phyloP scores from a whole-genome alignment of 2,888 invertebrate genomes.

The Pyrocoelia pectoralis region DNA sequence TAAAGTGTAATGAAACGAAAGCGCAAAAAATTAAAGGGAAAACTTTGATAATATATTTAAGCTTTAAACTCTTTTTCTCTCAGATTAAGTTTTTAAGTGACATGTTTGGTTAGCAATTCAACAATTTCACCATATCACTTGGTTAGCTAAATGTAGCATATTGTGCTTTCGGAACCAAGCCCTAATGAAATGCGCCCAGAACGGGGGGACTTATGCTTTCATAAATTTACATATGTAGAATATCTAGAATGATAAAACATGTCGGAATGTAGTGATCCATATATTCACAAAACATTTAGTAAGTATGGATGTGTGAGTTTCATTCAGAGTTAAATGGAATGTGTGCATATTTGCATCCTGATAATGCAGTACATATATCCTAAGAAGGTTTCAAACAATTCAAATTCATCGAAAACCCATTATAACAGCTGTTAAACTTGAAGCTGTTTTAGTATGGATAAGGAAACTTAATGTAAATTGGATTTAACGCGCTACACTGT shows the following conservation, averaged over 20 bases:
- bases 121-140: conserved; percentile 14
- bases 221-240: conserved; percentile 42
- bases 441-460: neutral
- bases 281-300: conserved; percentile 41
- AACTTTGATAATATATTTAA: neutral
- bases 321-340: conserved; percentile 23
- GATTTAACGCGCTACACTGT: neutral
- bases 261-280: conserved; percentile 37
- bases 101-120: neutral
- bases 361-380: neutral
- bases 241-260: conserved; percentile 41
- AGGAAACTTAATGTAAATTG: neutral
- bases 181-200: conserved; percentile 29
- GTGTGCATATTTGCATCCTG: neutral
- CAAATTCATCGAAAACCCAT: neutral
- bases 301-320: conserved; percentile 21
- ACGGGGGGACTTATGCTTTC: conserved; percentile 35
- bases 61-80: neutral
- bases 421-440: neutral
- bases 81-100: neutral
- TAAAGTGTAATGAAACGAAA: neutral
- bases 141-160: conserved; percentile 34
- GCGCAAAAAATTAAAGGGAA: neutral
- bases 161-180: conserved; percentile 33
- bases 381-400: neutral